Base-by-base conservation (phyloP, 2,797 vertebrate species). In the Cossypha heuglini region DNA sequence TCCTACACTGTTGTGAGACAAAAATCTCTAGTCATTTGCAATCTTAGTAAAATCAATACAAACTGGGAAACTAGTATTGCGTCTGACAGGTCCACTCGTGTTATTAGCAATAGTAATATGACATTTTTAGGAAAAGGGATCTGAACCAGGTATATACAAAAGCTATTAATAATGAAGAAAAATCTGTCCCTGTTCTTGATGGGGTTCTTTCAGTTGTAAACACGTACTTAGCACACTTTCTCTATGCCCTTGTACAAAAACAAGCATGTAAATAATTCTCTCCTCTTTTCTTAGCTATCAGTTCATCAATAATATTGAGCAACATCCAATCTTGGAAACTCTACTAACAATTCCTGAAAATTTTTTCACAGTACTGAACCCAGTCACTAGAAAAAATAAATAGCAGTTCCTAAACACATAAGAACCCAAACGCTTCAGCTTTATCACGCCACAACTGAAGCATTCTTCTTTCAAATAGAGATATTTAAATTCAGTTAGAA, bases 21-120 rank as follows among this genome's bases (percentile, higher is more conserved):
- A 92, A 93, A 86, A 59, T 59, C 5, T 45, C 28, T 29, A 71
- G 31, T 86, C 11, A 88, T 75, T 61, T 75, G 29, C 22, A 73
- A 21, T 49, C 17, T 59, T 28, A 59, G 9, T 67, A 52, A 63
- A 88, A 80, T 21, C 18, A 45, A 8, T 31, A 57, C 10, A 33
- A 66, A 51, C 62, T 31, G 13, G 31, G 29, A 31, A 76, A 75
- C 58, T 3, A 5, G 17, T 33, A 46, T 38, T 48, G n/a, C 4
- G 7, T 51, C 52, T 66, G 37, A 46, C 11, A 40, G 22, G 9
- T 38, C 40, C 37, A 55, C 6, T 62, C 0, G 0, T 25, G 12
- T 46, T 54, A 46, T 58, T 54, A 46, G 18, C 37, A 90, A 57
- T 3, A 57, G 16, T 29, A 68, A 46, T 15, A 61, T 1, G 8